Evolutionary conservation across 2,888 invertebrate genomes (phyloP), one percentile per base, ranked within the genome.

Genomic region (Pinctada fucata): DNA sequence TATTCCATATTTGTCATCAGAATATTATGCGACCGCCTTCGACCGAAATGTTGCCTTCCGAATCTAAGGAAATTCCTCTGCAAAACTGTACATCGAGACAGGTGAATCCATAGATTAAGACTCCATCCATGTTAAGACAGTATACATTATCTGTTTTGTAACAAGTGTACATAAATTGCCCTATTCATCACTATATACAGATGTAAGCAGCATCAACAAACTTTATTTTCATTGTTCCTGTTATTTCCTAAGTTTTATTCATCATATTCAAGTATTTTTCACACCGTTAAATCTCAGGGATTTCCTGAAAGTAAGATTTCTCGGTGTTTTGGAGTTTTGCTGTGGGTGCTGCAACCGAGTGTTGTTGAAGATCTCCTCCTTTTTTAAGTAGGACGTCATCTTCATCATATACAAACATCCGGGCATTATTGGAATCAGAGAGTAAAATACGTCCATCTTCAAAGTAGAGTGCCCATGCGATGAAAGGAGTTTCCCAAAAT

Each of bases 1-100:
- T 31, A 31, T 31, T 31, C 31, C 31, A 31, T 31, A 31, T 31
- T 31, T 31, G 0, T 31, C 31, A 31, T 31, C 31, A 31, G 31
- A 31, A 78, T 69, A 48, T 73, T 78, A 47, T 78, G 78, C 45
- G 78, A 73, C 68, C 73, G 68, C 2, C 78, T 67, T 13, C 78
- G 45, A 78, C 78, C 13, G 68, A 69, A 2, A 78, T 50, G 4
- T 67, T 73, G 3, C 75, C 75, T 8, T 73, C 72, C 10, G 67
- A 48, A 16, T 78, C 63, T 5, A 73, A 16, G 3, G 68, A 49
- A n/a, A 78, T 48, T 2, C 67, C 78, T 31, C 72, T 63, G 8
- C 73, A 73, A 69, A 68, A 78, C 68, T 31, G 31, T 51, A 73
- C 58, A 5, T 67, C 64, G 49, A 67, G 45, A 52, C 73, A 66